Evolutionary conservation across 2,113 vertebrate species (phyloP).

Genomic region (Misgurnus anguillicaudatus): DNA sequence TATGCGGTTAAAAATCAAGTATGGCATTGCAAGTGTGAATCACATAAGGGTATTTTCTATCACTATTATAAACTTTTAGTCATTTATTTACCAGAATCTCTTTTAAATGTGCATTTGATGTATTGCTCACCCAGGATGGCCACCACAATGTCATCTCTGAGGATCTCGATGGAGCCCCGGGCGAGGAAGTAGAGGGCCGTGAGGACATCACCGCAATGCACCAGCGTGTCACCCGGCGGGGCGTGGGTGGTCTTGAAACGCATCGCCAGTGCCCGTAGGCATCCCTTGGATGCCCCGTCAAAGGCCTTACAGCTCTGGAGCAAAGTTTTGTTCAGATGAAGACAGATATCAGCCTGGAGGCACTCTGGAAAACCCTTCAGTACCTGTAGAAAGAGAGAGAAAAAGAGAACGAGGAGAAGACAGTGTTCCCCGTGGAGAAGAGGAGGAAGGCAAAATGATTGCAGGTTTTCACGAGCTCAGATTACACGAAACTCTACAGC

Average conservation of each 20-base stretch:
- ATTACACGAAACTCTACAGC: constrained; percentile 22
- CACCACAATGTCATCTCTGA: constrained; percentile 95
- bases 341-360: constrained; percentile 97
- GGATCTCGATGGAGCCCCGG: constrained; percentile 96
- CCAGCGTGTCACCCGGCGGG: constrained; percentile 95
- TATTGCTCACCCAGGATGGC: constrained; percentile 90
- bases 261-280: constrained; percentile 95
- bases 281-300: constrained; percentile 91
- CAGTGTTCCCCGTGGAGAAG: constrained; percentile 16
- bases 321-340: constrained; percentile 94
- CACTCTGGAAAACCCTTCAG: constrained; percentile 99
- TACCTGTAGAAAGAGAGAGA: constrained; percentile 74
- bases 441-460: constrained; percentile 40
- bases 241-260: constrained; percentile 98
- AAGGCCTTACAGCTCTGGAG: constrained; percentile 95
- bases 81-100: no score
- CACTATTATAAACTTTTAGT: no score
- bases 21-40: no score
- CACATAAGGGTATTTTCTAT: no score
- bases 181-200: constrained; percentile 95
- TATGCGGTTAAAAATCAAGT: background rate
- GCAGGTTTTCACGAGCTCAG: constrained; percentile 4
- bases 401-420: background rate
- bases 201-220: constrained; percentile 92
- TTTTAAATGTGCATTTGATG: background rate